phyloP scores from a whole-genome alignment of 2,113 vertebrate genomes.

The Mystacornis crossleyi region DNA sequence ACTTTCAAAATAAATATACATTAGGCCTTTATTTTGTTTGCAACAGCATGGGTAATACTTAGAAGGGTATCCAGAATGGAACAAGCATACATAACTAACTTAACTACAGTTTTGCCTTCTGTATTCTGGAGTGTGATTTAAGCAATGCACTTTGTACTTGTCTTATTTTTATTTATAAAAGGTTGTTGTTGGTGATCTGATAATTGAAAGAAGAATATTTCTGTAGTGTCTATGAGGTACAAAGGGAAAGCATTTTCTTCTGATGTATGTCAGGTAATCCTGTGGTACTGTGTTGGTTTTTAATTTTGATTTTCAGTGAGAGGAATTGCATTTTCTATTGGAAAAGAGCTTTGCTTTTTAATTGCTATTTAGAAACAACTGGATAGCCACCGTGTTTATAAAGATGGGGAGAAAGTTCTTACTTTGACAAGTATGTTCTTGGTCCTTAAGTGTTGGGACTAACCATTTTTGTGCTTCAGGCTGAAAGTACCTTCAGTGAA shows the following conservation, averaged over 20 bases:
- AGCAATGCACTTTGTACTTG: neutral
- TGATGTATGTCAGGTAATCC: neutral
- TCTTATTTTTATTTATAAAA: neutral
- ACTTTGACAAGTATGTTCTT: neutral
- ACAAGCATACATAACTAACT: neutral
- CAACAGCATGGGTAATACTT: neutral
- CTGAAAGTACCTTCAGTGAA: conserved; percentile 89
- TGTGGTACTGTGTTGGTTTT: neutral
- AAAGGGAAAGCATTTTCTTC: neutral
- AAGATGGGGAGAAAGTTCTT: neutral
- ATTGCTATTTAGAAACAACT: neutral
- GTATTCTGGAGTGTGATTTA: neutral
- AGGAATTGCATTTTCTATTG: neutral
- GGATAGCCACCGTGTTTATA: neutral
- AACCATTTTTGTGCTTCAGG: conserved; percentile 71
- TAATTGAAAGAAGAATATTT: neutral
- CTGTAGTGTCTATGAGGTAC: neutral
- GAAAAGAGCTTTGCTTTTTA: neutral
- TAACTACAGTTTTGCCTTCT: neutral
- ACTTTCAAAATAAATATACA: neutral
- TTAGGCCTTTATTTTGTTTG: neutral
- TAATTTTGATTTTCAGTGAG: neutral
- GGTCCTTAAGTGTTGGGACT: neutral
- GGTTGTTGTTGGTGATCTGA: neutral
- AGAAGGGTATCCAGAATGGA: neutral